Percentiles rank a stretch among this genome's conserved stretches.
Conservation (phyloP, 2,797 vertebrate species). For the Protosalanx chinensis region DNA sequence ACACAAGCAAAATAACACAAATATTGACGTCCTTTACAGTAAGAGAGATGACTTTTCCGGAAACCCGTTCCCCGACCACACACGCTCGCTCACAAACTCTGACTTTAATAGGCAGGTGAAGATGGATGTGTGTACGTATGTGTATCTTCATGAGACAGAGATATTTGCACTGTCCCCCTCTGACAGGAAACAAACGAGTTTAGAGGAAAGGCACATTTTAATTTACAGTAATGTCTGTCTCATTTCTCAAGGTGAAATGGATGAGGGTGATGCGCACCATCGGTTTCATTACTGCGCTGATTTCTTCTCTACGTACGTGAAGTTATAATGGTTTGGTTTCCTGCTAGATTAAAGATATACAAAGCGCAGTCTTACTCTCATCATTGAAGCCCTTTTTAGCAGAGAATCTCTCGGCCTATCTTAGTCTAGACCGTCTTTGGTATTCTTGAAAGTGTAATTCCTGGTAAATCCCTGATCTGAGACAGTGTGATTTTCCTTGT, state of each 20-base stretch:
- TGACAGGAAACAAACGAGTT: neutral
- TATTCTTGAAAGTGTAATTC: too few species aligned
- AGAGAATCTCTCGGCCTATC: neutral
- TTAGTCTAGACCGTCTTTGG: neutral
- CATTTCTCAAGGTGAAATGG: neutral
- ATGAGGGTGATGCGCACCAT: too few species aligned
- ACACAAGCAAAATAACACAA: slow-evolving; percentile 14
- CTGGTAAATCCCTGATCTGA: neutral
- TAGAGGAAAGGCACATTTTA: neutral
- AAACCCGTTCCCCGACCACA: neutral
- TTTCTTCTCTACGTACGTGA: too few species aligned
- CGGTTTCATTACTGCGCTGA: too few species aligned
- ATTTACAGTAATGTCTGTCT: neutral
- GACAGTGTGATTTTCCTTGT: too few species aligned
- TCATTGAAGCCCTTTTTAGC: neutral
- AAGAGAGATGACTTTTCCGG: neutral
- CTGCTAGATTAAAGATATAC: too few species aligned
- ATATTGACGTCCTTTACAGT: neutral
- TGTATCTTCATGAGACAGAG: slow-evolving; percentile 37
- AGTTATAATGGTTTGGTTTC: too few species aligned
- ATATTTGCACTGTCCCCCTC: slow-evolving; percentile 5
- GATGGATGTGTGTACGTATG: slow-evolving; percentile 48
- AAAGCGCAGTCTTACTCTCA: too few species aligned
- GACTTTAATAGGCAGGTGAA: slow-evolving; percentile 49
- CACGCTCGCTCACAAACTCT: neutral